Percentiles rank a stretch among this genome's conserved stretches.
Conservation (phyloP, 1,140 invertebrate species). For the Penaeus indicus region DNA sequence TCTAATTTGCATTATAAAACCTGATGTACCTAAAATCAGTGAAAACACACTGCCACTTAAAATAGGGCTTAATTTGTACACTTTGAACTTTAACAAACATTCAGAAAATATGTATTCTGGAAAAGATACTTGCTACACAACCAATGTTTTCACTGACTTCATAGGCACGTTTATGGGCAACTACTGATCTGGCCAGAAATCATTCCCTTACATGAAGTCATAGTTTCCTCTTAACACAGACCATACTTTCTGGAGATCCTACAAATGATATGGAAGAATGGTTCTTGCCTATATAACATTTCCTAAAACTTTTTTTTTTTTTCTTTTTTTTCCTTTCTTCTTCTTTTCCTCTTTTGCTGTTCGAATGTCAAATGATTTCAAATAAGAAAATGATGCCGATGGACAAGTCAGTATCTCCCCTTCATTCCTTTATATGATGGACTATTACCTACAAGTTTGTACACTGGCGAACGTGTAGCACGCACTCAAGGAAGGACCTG, state of each 20-base stretch:
- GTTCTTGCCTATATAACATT: too few species aligned
- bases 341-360: too few species aligned
- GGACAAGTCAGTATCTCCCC: slow-evolving; percentile 26
- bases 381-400: slow-evolving; percentile 39
- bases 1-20: slow-evolving; percentile 59
- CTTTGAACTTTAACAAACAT: slow-evolving; percentile 38
- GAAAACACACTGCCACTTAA: slow-evolving; percentile 59
- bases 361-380: slow-evolving; percentile 7
- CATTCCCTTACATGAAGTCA: slow-evolving; percentile 14
- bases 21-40: slow-evolving; percentile 59
- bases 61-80: slow-evolving; percentile 60
- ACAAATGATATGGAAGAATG: too few species aligned
- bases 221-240: background rate
- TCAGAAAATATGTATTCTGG: slow-evolving; percentile 62
- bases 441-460: slow-evolving; percentile 57
- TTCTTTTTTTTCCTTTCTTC: too few species aligned
- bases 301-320: too few species aligned
- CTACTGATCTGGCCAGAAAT: slow-evolving; percentile 35
- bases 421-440: slow-evolving; percentile 56
- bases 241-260: too few species aligned
- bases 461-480: slow-evolving; percentile 62
- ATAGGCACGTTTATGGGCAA: slow-evolving; percentile 50
- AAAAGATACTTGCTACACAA: slow-evolving; percentile 61
- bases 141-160: slow-evolving; percentile 62
- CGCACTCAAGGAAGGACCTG: slow-evolving; percentile 60